A percentile compares a stretch with the other conserved stretches of the same genome.
These are phyloP conservation scores for Galeopsomyia nigrocyanea DNA, from an alignment of 2,888 invertebrate genomes.

Conservation along the genomic window DNA sequence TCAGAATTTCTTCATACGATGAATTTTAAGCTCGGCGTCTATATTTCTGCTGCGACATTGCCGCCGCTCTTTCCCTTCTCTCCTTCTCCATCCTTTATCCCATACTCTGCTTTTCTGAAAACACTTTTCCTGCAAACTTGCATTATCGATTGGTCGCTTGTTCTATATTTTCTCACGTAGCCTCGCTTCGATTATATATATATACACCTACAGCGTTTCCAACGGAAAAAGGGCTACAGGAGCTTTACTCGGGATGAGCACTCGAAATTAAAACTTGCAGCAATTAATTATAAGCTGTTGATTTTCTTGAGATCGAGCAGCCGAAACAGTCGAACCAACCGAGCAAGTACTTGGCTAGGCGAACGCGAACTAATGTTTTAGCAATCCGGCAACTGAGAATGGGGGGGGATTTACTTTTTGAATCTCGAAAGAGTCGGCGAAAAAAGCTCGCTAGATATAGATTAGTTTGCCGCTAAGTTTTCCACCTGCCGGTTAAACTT, in stretches of 20 bases:
- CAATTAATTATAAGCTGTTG: too few species aligned
- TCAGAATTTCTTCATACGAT: conserved; percentile 28
- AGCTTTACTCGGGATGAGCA: too few species aligned
- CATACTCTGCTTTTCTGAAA: not conserved
- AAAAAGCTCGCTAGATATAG: conserved; percentile 25
- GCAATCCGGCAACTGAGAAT: conserved; percentile 12
- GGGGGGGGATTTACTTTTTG: conserved; percentile 29
- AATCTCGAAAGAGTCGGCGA: conserved; percentile 25
- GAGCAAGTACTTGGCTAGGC: not conserved
- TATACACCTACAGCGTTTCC: too few species aligned
- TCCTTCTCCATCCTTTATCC: not conserved
- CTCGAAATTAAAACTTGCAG: too few species aligned
- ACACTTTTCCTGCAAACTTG: conserved; percentile 6
- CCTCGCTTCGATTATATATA: too few species aligned
- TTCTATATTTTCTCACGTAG: conserved; percentile 9
- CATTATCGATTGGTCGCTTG: conserved; percentile 2
- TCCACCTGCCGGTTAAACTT: conserved; percentile 27
- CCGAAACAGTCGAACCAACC: too few species aligned
- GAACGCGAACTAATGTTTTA: conserved; percentile 25
- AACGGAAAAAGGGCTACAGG: too few species aligned
- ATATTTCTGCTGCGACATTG: too few species aligned
- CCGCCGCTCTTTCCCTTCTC: not conserved
- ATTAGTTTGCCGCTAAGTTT: conserved; percentile 25
- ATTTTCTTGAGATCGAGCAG: too few species aligned
- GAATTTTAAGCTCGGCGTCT: conserved; percentile 21